Conservation (phyloP, 2,797 vertebrate species). For the Apogon hyalosoma region DNA sequence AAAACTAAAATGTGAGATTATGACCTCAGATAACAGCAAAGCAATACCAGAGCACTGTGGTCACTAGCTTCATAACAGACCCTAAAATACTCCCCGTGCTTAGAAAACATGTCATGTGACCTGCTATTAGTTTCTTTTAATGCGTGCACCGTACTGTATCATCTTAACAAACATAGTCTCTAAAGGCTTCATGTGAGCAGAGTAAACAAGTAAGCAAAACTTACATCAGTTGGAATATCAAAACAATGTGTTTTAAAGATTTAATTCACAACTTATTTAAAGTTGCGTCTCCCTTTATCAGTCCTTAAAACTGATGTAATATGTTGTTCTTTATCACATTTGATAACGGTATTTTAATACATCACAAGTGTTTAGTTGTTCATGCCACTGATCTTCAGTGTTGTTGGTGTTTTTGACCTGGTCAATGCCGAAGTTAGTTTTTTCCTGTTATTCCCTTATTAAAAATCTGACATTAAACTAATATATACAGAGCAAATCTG, state of each 20-base stretch:
- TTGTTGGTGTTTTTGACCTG: too few relatives aligned
- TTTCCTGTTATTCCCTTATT: neutral
- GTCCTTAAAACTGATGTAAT: neutral
- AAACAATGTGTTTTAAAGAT: neutral
- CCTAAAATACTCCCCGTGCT: constrained; percentile 60
- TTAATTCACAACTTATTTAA: neutral
- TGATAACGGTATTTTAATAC: neutral
- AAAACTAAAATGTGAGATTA: constrained; percentile 14
- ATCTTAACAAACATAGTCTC: constrained; percentile 30
- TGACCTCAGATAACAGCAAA: constrained; percentile 29
- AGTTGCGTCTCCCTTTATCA: neutral
- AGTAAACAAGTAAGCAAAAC: neutral
- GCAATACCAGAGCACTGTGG: constrained; percentile 31
- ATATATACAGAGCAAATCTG: neutral
- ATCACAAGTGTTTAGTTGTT: too few relatives aligned
- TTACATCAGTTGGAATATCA: neutral
- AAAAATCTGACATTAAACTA: constrained; percentile 4
- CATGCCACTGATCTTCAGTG: too few relatives aligned
- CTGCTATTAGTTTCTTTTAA: constrained; percentile 39
- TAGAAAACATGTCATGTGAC: constrained; percentile 55
- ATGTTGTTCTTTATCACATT: neutral
- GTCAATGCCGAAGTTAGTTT: neutral
- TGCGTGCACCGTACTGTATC: constrained; percentile 23
- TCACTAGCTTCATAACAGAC: constrained; percentile 53
- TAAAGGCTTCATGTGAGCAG: neutral